Evolutionary conservation across 2,888 invertebrate species (phyloP).

Genomic region (Artemia sp.): DNA sequence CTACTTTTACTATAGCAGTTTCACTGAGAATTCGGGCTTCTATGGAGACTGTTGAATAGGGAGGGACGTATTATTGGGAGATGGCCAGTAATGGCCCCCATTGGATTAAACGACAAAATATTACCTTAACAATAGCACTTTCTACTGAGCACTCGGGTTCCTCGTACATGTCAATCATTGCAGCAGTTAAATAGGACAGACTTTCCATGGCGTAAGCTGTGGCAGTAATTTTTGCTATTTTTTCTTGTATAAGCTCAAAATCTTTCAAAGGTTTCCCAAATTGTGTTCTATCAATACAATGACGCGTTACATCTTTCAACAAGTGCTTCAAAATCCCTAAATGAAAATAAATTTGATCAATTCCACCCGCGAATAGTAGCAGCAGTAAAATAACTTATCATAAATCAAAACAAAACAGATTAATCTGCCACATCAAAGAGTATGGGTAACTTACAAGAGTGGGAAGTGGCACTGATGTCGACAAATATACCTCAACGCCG

Average conservation of each 20-base stretch:
- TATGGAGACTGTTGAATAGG: too few relatives aligned
- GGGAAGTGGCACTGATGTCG: too few relatives aligned
- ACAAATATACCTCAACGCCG: too few relatives aligned
- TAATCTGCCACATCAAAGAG: too few relatives aligned
- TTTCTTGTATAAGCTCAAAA: conserved; percentile 37
- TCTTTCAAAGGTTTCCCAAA: conserved; percentile 37
- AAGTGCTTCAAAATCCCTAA: conserved; percentile 38
- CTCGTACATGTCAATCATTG: conserved; percentile 53
- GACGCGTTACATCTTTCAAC: conserved; percentile 36
- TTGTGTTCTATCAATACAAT: conserved; percentile 39
- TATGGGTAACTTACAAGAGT: too few relatives aligned
- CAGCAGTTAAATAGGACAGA: conserved; percentile 63
- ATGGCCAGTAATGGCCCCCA: too few relatives aligned
- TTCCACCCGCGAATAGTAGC: too few relatives aligned
- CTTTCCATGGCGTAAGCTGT: conserved; percentile 66
- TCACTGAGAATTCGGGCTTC: not conserved
- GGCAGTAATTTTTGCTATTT: conserved; percentile 36
- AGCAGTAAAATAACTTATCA: too few relatives aligned
- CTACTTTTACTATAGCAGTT: too few relatives aligned
- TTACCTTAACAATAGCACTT: conserved; percentile 56
- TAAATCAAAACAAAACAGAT: too few relatives aligned
- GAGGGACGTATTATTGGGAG: too few relatives aligned
- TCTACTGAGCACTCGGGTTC: conserved; percentile 64
- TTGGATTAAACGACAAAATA: conserved; percentile 23
- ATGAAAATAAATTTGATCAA: conserved; percentile 26